Conservation (phyloP, 2,113 vertebrate species). For the Erpornis zantholeuca region DNA sequence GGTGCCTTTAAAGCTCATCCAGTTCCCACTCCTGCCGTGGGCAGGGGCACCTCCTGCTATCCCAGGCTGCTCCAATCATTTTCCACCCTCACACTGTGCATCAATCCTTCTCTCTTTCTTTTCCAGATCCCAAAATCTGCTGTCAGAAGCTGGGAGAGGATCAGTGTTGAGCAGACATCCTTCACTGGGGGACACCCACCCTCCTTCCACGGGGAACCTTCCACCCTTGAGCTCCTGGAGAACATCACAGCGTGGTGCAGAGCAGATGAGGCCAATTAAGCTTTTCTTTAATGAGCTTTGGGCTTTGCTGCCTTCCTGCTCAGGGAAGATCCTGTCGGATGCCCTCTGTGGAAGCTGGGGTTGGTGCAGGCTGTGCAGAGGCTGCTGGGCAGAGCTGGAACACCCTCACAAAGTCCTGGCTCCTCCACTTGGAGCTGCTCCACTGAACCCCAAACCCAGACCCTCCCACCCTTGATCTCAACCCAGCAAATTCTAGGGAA, state of each 20-base stretch:
- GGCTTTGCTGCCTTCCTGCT: not conserved
- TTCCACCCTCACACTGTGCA: not conserved
- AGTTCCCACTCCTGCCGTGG: not conserved
- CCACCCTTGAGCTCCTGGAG: not conserved
- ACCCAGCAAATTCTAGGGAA: not conserved
- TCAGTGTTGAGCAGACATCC: not conserved
- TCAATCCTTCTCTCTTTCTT: not conserved
- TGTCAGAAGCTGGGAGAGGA: not conserved
- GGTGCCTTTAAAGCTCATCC: not conserved
- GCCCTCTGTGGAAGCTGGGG: fast-evolving
- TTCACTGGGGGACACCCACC: not conserved
- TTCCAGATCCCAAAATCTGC: not conserved
- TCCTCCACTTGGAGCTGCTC: no score
- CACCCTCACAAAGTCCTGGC: fast-evolving
- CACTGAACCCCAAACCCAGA: not conserved
- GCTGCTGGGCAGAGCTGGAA: not conserved
- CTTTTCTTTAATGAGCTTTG: not conserved
- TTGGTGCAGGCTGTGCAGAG: not conserved
- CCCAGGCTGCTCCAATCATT: not conserved
- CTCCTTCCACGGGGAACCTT: not conserved
- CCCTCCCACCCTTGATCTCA: not conserved
- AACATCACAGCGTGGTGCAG: not conserved
- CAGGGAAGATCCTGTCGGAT: fast-evolving
- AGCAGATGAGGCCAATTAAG: not conserved
- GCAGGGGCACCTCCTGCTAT: not conserved